phyloP scores from a whole-genome alignment of 1,140 invertebrate species.

The Babylonia areolata region DNA sequence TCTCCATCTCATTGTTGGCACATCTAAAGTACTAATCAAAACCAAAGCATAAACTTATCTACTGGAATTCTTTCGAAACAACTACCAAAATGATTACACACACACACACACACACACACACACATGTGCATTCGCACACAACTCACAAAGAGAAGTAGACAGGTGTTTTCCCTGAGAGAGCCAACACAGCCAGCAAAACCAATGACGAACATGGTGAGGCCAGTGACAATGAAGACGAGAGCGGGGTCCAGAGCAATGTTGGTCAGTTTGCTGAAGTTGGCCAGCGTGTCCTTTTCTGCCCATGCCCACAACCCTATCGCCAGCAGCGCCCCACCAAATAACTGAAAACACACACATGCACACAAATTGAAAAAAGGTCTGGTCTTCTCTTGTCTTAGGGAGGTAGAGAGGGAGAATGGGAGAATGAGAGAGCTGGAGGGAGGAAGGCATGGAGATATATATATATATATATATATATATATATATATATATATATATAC shows the following conservation, averaged over 20 bases:
- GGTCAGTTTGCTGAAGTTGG: slow-evolving; percentile 91
- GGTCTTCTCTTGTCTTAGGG: too few species aligned
- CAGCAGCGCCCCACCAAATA: slow-evolving; percentile 89
- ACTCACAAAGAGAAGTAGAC: slow-evolving; percentile 83
- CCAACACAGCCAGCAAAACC: slow-evolving; percentile 97
- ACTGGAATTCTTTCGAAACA: too few species aligned
- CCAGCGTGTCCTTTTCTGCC: slow-evolving; percentile 97
- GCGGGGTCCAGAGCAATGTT: slow-evolving; percentile 94
- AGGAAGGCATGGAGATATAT: neutral
- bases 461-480: neutral
- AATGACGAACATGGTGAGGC: slow-evolving; percentile 93
- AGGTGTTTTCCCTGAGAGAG: slow-evolving; percentile 85
- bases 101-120: too few species aligned
- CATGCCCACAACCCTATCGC: slow-evolving; percentile 97
- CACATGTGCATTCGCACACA: neutral
- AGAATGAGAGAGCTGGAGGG: slow-evolving; percentile 3
- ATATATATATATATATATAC: neutral
- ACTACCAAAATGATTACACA: too few species aligned
- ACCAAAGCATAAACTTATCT: too few species aligned
- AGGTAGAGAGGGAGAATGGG: neutral
- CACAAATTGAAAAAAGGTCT: slow-evolving; percentile 75
- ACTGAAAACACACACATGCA: too few species aligned
- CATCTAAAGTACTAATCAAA: too few species aligned
- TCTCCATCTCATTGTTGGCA: too few species aligned
- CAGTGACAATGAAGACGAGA: slow-evolving; percentile 94